A percentile compares a stretch with the other conserved stretches of the same genome.
Conservation (phyloP, 1,140 invertebrate species). For the Centruroides vittatus region DNA sequence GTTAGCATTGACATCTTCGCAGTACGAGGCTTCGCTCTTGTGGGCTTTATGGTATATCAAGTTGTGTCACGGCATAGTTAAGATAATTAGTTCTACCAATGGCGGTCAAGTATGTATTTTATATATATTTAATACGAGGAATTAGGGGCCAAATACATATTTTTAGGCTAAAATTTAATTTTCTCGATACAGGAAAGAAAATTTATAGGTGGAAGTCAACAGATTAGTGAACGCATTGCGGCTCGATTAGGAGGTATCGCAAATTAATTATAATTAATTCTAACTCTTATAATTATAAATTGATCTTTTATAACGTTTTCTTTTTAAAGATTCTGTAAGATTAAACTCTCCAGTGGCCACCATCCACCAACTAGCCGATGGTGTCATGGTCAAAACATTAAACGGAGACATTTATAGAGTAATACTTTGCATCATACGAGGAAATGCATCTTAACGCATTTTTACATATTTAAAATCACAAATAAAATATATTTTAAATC, state of each 20-base stretch:
- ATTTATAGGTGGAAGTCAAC: constrained; percentile 29
- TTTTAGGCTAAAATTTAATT: not conserved
- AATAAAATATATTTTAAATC: too few species aligned
- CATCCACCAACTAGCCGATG: constrained; percentile 5
- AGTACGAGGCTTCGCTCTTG: constrained; percentile 26
- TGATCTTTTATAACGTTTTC: not conserved
- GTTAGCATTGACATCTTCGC: too few species aligned
- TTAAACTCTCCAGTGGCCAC: not conserved
- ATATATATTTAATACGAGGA: too few species aligned
- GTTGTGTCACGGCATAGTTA: constrained; percentile 23
- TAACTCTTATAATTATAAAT: too few species aligned
- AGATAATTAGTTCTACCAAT: constrained; percentile 26
- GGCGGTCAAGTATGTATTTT: constrained; percentile 16
- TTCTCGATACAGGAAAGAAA: constrained; percentile 25
- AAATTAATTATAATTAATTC: too few species aligned
- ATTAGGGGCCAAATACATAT: not conserved
- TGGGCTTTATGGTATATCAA: constrained; percentile 31
- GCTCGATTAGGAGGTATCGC: constrained; percentile 20
- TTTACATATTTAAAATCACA: too few species aligned
- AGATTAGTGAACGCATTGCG: constrained; percentile 27
- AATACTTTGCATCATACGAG: not conserved
- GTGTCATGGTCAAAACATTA: constrained; percentile 18
- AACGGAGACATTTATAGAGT: constrained; percentile 17
- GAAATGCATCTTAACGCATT: too few species aligned
- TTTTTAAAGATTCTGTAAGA: not conserved